phyloP scores from a whole-genome alignment of 2,113 vertebrate species.

The Vicugna pacos region DNA sequence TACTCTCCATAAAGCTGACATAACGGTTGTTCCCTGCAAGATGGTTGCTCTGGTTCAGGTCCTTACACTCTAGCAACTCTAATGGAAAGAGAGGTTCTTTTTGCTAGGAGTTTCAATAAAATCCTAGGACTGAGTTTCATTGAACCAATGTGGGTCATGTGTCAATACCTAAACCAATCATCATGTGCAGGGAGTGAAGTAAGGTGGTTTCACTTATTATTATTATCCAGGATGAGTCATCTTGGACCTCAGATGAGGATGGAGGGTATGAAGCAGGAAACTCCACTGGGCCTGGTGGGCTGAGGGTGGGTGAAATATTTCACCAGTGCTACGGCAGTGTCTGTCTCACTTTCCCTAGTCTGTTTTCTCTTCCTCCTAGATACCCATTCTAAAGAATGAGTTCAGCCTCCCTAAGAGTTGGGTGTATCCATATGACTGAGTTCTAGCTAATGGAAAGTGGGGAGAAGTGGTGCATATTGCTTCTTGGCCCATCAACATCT shows the following conservation, averaged over 20 bases:
- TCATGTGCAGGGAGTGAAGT: neutral
- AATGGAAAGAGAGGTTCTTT: neutral
- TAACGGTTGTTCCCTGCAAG: neutral
- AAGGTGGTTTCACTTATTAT: neutral
- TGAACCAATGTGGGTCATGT: neutral
- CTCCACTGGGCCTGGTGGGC: neutral
- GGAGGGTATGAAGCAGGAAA: neutral
- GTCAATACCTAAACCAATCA: neutral
- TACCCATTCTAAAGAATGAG: neutral
- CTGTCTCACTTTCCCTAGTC: neutral
- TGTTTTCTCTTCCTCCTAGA: conserved; percentile 3
- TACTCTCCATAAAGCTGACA: neutral
- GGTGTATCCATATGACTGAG: neutral
- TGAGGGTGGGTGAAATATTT: neutral
- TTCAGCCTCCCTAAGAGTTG: neutral
- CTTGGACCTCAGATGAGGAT: neutral
- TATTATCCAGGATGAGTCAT: neutral
- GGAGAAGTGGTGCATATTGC: neutral
- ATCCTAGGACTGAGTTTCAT: neutral
- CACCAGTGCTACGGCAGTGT: too few relatives aligned
- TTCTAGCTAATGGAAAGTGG: neutral
- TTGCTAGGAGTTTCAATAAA: neutral
- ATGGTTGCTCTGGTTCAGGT: neutral
- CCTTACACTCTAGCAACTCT: neutral
- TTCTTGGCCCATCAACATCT: neutral